A percentile compares a stretch with the other conserved stretches of the same genome.
Conservation (phyloP, 2,797 vertebrate genomes). For the Nyctibius grandis region DNA sequence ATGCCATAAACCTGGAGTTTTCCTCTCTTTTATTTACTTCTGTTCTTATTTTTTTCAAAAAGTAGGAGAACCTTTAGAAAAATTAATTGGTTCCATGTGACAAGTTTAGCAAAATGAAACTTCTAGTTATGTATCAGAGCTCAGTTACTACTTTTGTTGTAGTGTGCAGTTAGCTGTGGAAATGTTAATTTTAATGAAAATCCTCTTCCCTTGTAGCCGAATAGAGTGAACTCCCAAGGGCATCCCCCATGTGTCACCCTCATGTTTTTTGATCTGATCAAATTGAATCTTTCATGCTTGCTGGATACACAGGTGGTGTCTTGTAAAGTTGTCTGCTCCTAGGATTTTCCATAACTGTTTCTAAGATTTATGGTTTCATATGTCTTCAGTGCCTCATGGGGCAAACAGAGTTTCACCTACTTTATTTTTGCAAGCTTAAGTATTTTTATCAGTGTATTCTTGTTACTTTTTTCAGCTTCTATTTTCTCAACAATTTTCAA, state of each 20-base stretch:
- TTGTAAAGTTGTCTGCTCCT: not conserved
- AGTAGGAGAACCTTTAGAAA: not conserved
- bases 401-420: not conserved
- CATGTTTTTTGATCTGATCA: slow-evolving; percentile 25
- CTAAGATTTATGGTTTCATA: slow-evolving; percentile 23
- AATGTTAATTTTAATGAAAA: slow-evolving; percentile 9
- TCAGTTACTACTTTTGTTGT: not conserved
- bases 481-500: not conserved
- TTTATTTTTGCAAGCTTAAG: not conserved
- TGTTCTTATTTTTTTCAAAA: not conserved
- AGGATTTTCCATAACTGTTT: not conserved
- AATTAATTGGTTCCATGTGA: not conserved
- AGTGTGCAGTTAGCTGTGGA: not conserved
- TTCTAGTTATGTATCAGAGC: not conserved
- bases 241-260: not conserved
- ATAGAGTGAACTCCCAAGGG: not conserved
- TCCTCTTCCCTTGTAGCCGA: not conserved
- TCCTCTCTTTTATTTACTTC: not conserved
- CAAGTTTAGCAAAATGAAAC: not conserved
- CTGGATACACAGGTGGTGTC: slow-evolving; percentile 25
- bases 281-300: slow-evolving; percentile 38
- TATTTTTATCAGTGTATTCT: not conserved
- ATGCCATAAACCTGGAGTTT: not conserved
- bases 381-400: not conserved
- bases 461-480: not conserved